Evolutionary conservation across 2,797 vertebrate genomes (phyloP).

Genomic region (Hemibagrus guttatus): DNA sequence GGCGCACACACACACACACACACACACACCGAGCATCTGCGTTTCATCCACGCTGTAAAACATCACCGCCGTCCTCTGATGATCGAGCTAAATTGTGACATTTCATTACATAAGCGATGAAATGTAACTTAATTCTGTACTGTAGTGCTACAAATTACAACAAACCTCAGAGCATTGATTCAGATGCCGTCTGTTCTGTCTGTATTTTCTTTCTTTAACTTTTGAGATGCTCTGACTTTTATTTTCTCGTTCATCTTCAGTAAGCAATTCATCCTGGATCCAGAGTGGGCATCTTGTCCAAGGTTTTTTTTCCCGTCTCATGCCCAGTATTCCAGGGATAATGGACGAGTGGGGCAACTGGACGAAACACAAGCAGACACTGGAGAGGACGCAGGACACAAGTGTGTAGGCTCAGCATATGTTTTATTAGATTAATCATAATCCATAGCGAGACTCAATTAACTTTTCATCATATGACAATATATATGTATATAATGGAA

Average conservation of each 20-base stretch:
- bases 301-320: neutral
- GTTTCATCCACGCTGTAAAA: neutral
- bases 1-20: conserved; percentile 34
- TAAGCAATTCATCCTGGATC: neutral
- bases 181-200: neutral
- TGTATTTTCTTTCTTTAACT: neutral
- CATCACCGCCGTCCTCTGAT: neutral
- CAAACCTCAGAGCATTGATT: neutral
- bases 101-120: neutral
- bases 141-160: neutral
- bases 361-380: neutral
- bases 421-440: neutral
- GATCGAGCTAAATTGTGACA: neutral
- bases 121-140: neutral
- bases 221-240: neutral
- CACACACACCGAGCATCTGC: conserved; percentile 23
- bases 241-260: neutral
- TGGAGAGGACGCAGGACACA: neutral
- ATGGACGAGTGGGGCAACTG: no score
- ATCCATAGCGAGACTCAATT: neutral
- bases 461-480: no score
- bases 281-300: neutral
- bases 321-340: neutral
- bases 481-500: neutral
- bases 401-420: neutral